Evolutionary conservation across 2,113 vertebrate species (phyloP).

Genomic region (Campylorhamphus procurvoides): DNA sequence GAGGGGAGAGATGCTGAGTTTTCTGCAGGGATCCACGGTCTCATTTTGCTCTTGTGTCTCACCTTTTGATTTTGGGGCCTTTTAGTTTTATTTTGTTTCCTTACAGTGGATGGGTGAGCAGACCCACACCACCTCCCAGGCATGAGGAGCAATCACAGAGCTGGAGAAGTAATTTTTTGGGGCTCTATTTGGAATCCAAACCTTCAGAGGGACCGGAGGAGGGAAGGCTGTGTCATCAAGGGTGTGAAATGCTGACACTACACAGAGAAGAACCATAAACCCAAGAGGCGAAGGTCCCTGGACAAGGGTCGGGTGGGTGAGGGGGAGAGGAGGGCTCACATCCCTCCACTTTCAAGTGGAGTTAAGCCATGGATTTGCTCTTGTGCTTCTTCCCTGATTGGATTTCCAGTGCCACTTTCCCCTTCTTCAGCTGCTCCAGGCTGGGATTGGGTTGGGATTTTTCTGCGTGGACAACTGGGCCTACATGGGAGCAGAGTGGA

Average conservation of each 20-base stretch:
- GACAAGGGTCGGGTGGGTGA: not conserved
- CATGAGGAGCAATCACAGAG: not conserved
- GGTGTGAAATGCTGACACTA: not conserved
- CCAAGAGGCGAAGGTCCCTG: not conserved
- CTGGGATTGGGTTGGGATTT: not conserved
- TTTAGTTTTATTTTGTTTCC: not conserved
- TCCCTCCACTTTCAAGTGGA: not conserved
- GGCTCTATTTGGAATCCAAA: not conserved
- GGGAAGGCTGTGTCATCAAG: not conserved
- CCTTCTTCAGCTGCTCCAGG: not conserved
- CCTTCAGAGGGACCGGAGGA: not conserved
- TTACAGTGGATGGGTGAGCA: accelerated
- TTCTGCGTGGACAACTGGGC: accelerated
- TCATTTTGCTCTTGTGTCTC: not conserved
- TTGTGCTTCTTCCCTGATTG: not conserved
- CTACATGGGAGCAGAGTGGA: not conserved
- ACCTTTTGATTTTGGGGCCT: not conserved
- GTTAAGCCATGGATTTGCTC: not conserved
- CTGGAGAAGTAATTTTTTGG: not conserved
- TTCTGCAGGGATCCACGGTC: not conserved
- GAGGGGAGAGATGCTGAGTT: not conserved
- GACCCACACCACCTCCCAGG: not conserved
- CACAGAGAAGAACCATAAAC: conserved; percentile 3
- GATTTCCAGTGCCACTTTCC: not conserved
- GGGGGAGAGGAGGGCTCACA: not conserved